These are phyloP conservation scores for Zonitis immaculata DNA, from an alignment of 2,888 invertebrate genomes.

Conservation along the genomic window DNA sequence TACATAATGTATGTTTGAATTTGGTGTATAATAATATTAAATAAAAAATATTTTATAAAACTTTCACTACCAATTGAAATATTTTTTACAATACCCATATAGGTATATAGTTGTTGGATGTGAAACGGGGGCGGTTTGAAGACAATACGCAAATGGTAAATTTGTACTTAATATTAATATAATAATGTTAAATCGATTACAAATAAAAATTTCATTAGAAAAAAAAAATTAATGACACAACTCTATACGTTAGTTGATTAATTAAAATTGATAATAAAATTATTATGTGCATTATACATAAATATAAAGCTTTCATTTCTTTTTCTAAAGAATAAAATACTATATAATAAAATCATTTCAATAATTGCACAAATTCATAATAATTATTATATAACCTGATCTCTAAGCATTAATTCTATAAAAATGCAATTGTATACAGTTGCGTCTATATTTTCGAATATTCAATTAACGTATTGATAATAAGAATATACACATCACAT, in stretches of 20 bases:
- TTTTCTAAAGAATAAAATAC: neutral
- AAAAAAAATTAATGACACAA: neutral
- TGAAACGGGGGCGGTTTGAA: neutral
- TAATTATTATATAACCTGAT: neutral
- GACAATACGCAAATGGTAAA: neutral
- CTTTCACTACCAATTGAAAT: too few species aligned
- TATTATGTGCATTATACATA: neutral
- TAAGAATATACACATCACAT: slow-evolving; percentile 21
- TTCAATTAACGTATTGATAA: neutral
- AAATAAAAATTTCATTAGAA: neutral
- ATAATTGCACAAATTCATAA: slow-evolving; percentile 6
- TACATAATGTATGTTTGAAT: slow-evolving; percentile 26
- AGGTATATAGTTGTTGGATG: too few species aligned
- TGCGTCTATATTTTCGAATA: neutral
- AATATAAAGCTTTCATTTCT: neutral
- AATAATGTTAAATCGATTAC: neutral
- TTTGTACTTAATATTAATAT: neutral
- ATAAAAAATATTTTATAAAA: neutral
- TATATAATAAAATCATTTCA: neutral
- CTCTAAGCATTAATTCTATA: slow-evolving; percentile 3
- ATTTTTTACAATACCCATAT: too few species aligned
- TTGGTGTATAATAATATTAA: slow-evolving; percentile 28
- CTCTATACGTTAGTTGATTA: neutral
- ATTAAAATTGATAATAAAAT: neutral
- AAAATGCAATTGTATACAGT: slow-evolving; percentile 16